Percentiles rank a stretch among this genome's conserved stretches.
These are phyloP conservation scores for Atractosteus spatula DNA, from an alignment of 2,113 vertebrate species.

Conservation along the genomic window DNA sequence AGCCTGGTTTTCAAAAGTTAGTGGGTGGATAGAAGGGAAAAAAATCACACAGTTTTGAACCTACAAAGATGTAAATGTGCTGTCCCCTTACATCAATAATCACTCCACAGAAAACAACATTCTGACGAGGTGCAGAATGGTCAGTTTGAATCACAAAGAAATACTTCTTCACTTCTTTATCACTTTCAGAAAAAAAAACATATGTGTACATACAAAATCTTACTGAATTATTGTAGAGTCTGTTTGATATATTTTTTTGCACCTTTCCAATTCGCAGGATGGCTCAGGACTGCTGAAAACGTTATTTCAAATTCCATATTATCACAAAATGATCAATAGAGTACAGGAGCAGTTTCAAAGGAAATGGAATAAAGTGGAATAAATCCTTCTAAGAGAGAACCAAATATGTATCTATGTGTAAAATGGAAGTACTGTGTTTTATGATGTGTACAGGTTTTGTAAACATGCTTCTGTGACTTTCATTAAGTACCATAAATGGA, in stretches of 20 bases:
- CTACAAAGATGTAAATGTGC: constrained; percentile 53
- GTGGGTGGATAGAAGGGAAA: constrained; percentile 58
- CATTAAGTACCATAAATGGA: no score
- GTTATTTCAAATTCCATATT: neutral
- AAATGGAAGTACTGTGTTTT: no score
- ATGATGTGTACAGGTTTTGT: no score
- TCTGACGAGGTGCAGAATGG: constrained; percentile 17
- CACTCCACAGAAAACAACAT: constrained; percentile 5
- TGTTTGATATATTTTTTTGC: neutral
- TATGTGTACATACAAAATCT: neutral
- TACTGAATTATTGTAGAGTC: neutral
- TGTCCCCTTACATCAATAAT: constrained; percentile 34
- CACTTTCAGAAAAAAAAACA: constrained; percentile 5
- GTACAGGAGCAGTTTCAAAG: no score
- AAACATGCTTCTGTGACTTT: no score
- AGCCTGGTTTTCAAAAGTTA: constrained; percentile 60
- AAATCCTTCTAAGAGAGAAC: no score
- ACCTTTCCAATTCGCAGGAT: neutral
- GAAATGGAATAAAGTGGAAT: no score
- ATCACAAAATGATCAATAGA: neutral
- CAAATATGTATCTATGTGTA: no score
- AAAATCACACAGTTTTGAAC: constrained; percentile 49
- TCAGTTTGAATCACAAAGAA: constrained; percentile 14
- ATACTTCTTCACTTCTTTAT: constrained; percentile 3
- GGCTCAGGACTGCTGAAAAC: neutral